A percentile compares a stretch with the other conserved stretches of the same genome.
Conservation (phyloP, 64 coral and sea anemone species). For the Acropora yongei region DNA sequence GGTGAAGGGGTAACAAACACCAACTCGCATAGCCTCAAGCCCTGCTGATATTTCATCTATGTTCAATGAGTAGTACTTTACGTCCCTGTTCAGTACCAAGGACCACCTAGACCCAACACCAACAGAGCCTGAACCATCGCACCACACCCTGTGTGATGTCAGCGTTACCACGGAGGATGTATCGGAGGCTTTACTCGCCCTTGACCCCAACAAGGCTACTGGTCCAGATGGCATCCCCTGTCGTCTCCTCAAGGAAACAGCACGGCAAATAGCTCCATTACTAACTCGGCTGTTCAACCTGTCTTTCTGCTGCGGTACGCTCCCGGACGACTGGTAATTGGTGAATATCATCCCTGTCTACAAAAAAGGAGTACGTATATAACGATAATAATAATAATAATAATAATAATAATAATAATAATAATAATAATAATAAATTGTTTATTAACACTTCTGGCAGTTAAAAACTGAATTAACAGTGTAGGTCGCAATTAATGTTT, state of each 20-base stretch:
- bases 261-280: neutral
- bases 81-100: too few relatives aligned
- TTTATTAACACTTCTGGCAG: too few relatives aligned
- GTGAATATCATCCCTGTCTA: slow-evolving; percentile 51
- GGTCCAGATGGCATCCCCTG: slow-evolving; percentile 32
- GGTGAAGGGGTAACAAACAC: too few relatives aligned
- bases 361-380: slow-evolving; percentile 15
- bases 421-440: too few relatives aligned
- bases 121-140: too few relatives aligned
- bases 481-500: too few relatives aligned
- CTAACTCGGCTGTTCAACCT: slow-evolving; percentile 60
- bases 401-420: too few relatives aligned
- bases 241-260: slow-evolving; percentile 8
- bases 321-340: slow-evolving; percentile 44
- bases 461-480: too few relatives aligned
- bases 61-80: too few relatives aligned
- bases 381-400: neutral
- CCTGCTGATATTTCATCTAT: too few relatives aligned
- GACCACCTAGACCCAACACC: too few relatives aligned
- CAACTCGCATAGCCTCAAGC: too few relatives aligned
- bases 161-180: slow-evolving; percentile 24
- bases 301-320: slow-evolving; percentile 28
- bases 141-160: slow-evolving; percentile 30
- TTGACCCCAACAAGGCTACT: slow-evolving; percentile 45
- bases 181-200: slow-evolving; percentile 30